A percentile compares a stretch with the other conserved stretches of the same genome.
These are phyloP conservation scores for Pluvianellus socialis DNA, from an alignment of 2,113 vertebrate species.

Conservation along the genomic window DNA sequence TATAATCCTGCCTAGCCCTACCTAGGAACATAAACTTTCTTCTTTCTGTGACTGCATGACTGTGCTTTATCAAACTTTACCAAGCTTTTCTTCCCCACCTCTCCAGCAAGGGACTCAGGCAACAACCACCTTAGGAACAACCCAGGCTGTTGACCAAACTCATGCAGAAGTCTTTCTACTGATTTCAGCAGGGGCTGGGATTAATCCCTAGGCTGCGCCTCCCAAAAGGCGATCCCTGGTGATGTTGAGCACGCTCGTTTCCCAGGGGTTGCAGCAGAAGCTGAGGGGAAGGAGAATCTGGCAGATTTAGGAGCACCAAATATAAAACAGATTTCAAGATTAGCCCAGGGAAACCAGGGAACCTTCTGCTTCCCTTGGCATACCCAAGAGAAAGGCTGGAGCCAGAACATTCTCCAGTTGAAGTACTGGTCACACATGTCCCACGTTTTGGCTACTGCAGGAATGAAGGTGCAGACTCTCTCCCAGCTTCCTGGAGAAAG, in stretches of 20 bases:
- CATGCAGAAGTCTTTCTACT: background rate
- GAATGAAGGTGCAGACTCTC: background rate
- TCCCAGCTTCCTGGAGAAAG: background rate
- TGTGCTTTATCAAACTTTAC: background rate
- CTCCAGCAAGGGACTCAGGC: background rate
- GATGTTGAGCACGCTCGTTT: background rate
- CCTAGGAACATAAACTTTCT: background rate
- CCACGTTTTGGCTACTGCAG: background rate
- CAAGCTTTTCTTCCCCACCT: background rate
- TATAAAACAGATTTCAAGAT: background rate
- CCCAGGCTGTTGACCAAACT: background rate
- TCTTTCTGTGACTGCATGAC: background rate
- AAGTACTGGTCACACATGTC: background rate
- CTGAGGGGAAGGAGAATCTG: background rate
- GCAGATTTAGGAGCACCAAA: background rate
- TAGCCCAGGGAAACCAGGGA: background rate
- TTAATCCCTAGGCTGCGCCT: background rate
- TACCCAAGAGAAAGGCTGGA: background rate
- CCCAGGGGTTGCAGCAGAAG: background rate
- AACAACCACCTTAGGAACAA: background rate
- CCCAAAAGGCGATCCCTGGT: background rate
- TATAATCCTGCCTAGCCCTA: background rate
- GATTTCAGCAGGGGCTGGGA: background rate
- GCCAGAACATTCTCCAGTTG: background rate
- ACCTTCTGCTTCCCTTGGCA: background rate